A percentile compares a stretch with the other conserved stretches of the same genome.
Evolutionary conservation across 2,888 invertebrate species (phyloP).

Genomic region (Euplagia quadripunctaria): DNA sequence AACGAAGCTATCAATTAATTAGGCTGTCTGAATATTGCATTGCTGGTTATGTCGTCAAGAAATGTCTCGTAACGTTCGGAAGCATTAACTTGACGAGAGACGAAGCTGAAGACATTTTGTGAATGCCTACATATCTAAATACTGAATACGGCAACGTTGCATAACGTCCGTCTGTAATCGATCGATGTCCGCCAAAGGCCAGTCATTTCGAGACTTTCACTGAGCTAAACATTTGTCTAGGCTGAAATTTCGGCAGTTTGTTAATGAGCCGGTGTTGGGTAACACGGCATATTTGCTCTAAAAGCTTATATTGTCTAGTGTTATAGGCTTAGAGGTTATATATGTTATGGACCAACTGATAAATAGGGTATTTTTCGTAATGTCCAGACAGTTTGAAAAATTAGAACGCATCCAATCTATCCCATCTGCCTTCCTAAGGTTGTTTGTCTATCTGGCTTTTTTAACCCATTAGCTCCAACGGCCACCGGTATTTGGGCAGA

Average conservation of each 20-base stretch:
- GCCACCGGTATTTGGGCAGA: too few species aligned
- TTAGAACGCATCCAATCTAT: too few species aligned
- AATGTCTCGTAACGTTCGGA: background rate
- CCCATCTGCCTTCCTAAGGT: too few species aligned
- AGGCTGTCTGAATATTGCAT: background rate
- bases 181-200: conserved; percentile 9
- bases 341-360: background rate
- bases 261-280: conserved; percentile 32
- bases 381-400: too few species aligned
- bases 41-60: background rate
- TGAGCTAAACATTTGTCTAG: conserved; percentile 55
- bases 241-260: conserved; percentile 55
- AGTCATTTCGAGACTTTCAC: conserved; percentile 14
- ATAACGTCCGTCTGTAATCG: conserved; percentile 10
- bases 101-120: background rate
- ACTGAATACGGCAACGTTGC: conserved; percentile 31
- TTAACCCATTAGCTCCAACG: too few species aligned
- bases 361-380: too few species aligned
- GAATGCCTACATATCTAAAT: background rate
- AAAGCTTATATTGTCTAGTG: background rate
- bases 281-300: conserved; percentile 4
- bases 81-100: background rate
- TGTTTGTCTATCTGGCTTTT: too few species aligned
- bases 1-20: background rate
- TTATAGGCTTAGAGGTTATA: background rate